Evolutionary conservation across 2,113 vertebrate species (phyloP).

Genomic region (Cygnus atratus): DNA sequence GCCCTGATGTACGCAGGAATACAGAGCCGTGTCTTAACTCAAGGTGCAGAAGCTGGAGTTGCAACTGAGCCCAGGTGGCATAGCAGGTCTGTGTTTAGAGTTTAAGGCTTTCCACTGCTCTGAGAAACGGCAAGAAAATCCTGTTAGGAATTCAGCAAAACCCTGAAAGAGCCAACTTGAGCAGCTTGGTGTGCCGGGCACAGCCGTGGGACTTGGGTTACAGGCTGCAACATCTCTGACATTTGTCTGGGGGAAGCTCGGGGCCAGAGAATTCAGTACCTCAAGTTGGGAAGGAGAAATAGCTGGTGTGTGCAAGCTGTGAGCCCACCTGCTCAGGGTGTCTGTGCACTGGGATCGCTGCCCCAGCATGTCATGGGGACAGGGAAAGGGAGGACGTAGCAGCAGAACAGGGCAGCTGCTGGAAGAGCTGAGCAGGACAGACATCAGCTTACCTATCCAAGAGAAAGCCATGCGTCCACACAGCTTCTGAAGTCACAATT

Average conservation of each 20-base stretch:
- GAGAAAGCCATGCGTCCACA: background rate
- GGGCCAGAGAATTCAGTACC: background rate
- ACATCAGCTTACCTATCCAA: accelerated
- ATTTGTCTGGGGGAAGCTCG: background rate
- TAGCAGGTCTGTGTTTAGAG: background rate
- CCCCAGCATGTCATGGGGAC: background rate
- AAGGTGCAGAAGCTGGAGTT: background rate
- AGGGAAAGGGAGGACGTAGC: background rate
- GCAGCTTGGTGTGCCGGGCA: background rate
- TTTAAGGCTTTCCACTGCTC: background rate
- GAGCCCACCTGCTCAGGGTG: background rate
- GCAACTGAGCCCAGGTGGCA: background rate
- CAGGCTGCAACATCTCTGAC: background rate
- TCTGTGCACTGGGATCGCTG: background rate
- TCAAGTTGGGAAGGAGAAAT: accelerated
- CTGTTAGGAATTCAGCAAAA: background rate
- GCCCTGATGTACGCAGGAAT: accelerated
- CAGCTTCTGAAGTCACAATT: accelerated
- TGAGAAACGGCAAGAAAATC: background rate
- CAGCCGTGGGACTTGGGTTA: accelerated
- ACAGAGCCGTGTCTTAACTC: background rate
- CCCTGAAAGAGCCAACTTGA: background rate
- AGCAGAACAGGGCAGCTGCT: background rate
- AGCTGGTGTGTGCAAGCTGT: background rate
- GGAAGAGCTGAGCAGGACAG: background rate